phyloP scores from a whole-genome alignment of 2,113 vertebrate genomes.

The Thomomys bottae region DNA sequence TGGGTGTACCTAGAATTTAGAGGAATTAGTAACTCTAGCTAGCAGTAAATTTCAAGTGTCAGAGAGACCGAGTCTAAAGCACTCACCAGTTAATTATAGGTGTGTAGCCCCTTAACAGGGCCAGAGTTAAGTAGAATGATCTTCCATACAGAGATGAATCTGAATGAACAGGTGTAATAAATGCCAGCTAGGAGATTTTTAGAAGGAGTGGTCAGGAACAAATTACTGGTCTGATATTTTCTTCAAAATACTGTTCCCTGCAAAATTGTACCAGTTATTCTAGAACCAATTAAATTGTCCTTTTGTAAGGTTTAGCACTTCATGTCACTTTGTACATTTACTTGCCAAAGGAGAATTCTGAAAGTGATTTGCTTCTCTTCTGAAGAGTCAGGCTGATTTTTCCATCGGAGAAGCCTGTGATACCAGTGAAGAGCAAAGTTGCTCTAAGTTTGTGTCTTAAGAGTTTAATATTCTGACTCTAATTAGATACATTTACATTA shows the following conservation, averaged over 20 bases:
- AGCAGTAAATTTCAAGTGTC: neutral
- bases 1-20: neutral
- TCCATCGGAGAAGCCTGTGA: neutral
- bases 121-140: neutral
- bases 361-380: neutral
- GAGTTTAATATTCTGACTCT: neutral
- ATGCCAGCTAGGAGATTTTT: neutral
- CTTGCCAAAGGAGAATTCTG: neutral
- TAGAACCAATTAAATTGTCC: neutral
- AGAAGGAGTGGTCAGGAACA: neutral
- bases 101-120: neutral
- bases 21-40: neutral
- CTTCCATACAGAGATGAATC: neutral
- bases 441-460: neutral
- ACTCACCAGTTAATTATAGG: neutral
- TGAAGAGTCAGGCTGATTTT: neutral
- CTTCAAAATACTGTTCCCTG: neutral
- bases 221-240: neutral
- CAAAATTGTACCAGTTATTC: neutral
- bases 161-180: neutral
- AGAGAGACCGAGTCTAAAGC: neutral
- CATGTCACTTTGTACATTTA: neutral
- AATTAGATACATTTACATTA: neutral
- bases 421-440: neutral
- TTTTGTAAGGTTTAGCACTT: neutral